Conservation (phyloP, 2,113 vertebrate species). For the Cyprinodon brontotheroides region DNA sequence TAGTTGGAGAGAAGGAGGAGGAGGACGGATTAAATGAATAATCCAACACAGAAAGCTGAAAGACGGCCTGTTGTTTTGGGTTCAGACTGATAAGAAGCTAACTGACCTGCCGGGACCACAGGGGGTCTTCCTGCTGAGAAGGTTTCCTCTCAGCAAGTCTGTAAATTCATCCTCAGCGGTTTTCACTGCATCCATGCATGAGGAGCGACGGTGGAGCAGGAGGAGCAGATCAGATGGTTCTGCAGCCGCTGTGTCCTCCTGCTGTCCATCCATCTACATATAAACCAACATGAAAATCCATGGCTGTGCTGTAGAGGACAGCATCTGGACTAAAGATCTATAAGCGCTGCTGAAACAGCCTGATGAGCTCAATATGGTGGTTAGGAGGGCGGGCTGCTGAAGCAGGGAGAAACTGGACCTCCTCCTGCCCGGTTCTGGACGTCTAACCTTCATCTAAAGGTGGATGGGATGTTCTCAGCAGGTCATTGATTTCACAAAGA, state of each 20-base stretch:
- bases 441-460: neutral
- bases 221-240: neutral
- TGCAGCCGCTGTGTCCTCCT: conserved; percentile 1
- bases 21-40: too few species aligned
- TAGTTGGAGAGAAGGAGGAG: too few species aligned
- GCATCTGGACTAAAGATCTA: conserved; percentile 43
- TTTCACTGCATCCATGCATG: neutral
- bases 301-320: conserved; percentile 25
- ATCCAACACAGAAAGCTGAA: too few species aligned
- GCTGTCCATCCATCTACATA: neutral
- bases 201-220: neutral
- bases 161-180: neutral
- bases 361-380: conserved; percentile 52
- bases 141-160: neutral
- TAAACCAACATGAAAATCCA: conserved; percentile 1
- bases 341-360: conserved; percentile 28
- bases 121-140: neutral
- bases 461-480: neutral
- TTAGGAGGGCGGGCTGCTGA: conserved; percentile 39
- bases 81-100: neutral
- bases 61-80: too few species aligned
- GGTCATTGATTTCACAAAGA: too few species aligned
- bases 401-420: conserved; percentile 8
- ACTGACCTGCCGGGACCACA: neutral
- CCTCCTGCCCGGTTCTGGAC: conserved; percentile 12